phyloP scores from a whole-genome alignment of 2,113 vertebrate genomes.

The Tragulus kanchil region DNA sequence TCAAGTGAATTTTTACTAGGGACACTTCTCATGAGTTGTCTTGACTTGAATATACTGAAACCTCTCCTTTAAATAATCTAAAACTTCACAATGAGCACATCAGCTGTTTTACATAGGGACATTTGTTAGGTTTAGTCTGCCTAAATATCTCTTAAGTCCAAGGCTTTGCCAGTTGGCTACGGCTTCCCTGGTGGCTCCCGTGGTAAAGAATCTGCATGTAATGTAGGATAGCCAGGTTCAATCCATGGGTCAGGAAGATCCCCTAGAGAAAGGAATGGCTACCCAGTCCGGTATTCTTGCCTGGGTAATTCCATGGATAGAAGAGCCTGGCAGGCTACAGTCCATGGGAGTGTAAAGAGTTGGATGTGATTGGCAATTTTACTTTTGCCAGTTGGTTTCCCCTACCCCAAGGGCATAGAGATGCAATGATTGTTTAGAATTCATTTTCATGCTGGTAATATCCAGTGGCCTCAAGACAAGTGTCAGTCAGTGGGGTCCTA shows the following conservation, averaged over 20 bases:
- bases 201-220: background rate
- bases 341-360: background rate
- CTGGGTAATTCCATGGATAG: background rate
- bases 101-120: background rate
- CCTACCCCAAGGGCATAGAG: background rate
- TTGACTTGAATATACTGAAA: slow-evolving; percentile 6
- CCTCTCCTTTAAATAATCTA: background rate
- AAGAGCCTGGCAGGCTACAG: background rate
- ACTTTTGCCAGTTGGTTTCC: background rate
- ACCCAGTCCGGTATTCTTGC: background rate
- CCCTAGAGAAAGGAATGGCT: background rate
- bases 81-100: slow-evolving; percentile 34
- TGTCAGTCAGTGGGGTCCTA: background rate
- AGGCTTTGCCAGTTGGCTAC: background rate
- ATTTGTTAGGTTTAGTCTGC: background rate
- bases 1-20: background rate
- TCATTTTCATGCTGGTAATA: background rate
- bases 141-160: background rate
- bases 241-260: background rate
- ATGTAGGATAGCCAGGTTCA: background rate
- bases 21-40: background rate
- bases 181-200: background rate
- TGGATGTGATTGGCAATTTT: too few species aligned
- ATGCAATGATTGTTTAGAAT: background rate
- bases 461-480: background rate